Conservation (phyloP, 2,113 vertebrate genomes). For the Anarhynchus alexandrinus region DNA sequence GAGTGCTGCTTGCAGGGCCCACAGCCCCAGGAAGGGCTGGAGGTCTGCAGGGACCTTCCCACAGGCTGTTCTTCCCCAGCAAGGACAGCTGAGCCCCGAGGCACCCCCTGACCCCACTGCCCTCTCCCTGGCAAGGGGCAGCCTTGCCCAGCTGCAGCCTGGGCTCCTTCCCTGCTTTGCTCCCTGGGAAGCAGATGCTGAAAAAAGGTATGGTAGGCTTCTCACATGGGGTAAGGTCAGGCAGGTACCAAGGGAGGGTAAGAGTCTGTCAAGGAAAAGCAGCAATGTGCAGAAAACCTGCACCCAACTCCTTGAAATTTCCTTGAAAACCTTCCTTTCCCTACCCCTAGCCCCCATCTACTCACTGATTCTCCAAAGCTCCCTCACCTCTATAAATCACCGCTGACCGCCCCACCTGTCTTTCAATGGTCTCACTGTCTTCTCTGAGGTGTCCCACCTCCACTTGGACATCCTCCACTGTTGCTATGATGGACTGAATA, state of each 20-base stretch:
- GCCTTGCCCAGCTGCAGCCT: background rate
- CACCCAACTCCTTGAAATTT: background rate
- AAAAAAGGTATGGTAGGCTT: background rate
- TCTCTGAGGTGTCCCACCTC: background rate
- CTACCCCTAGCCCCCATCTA: background rate
- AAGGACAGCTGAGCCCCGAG: rapidly evolving
- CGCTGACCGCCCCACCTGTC: background rate
- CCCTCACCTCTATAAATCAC: background rate
- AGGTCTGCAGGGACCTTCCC: background rate
- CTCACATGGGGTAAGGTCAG: background rate
- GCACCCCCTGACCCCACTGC: background rate
- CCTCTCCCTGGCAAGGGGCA: background rate
- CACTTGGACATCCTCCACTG: background rate
- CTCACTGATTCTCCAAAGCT: background rate
- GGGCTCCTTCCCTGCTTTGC: background rate
- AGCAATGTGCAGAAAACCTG: background rate
- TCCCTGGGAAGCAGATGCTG: background rate
- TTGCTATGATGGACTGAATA: background rate
- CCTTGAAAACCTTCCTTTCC: background rate
- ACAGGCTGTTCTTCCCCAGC: background rate
- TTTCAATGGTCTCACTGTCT: background rate
- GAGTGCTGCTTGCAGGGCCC: background rate
- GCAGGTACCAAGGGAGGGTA: background rate
- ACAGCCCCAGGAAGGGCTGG: background rate
- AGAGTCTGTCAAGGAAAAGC: background rate